Percentiles rank a stretch among this genome's conserved stretches.
phyloP scores from a whole-genome alignment of 2,113 vertebrate species.

The Nicator chloris region DNA sequence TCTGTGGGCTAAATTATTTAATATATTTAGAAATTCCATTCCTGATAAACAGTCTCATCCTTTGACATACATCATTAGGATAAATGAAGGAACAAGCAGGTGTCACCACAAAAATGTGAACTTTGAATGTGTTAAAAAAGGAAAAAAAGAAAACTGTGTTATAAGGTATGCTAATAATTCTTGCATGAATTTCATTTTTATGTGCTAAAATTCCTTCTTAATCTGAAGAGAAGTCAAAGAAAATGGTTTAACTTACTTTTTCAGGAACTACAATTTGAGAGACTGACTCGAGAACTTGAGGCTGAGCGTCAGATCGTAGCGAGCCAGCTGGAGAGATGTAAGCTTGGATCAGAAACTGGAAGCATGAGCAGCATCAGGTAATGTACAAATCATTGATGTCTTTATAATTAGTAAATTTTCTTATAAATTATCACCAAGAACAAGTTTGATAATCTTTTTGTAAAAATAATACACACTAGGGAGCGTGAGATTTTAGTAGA shows the following conservation, averaged over 20 bases:
- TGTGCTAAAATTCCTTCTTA: background rate
- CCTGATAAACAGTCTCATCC: background rate
- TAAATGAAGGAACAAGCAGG: background rate
- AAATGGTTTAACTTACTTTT: constrained; percentile 2
- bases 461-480: background rate
- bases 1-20: background rate
- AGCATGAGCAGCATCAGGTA: constrained; percentile 99
- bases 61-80: background rate
- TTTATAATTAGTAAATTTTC: background rate
- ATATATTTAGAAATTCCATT: background rate
- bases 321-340: constrained; percentile 97
- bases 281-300: constrained; percentile 95
- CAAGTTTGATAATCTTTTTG: background rate
- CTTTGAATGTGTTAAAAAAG: background rate
- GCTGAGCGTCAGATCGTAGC: constrained; percentile 96
- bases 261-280: constrained; percentile 97
- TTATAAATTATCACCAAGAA: background rate
- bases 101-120: background rate
- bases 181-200: background rate
- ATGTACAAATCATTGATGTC: background rate
- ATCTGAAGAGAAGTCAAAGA: background rate
- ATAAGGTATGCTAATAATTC: background rate
- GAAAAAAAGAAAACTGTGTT: background rate
- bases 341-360: constrained; percentile 93
- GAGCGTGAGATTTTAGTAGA: background rate